Base-by-base conservation (phyloP, 1,140 invertebrate species). In the Panagrolaimus sp. region DNA sequence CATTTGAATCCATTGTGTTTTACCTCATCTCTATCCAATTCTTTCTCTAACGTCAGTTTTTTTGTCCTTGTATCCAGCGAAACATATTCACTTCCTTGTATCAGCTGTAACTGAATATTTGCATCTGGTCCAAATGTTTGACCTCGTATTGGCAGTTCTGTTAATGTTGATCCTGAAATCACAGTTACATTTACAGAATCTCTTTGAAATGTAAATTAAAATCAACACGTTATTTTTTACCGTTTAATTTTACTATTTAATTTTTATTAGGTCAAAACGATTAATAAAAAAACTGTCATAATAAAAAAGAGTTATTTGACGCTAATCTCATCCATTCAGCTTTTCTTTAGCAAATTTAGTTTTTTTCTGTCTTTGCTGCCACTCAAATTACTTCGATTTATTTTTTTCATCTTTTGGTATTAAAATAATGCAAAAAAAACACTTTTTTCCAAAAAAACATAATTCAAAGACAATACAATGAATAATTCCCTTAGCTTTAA, bases 21-120 rank as follows among this genome's bases (percentile, higher is more conserved):
- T 38, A 38, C 31, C 31, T 38, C 45, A 45, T 78, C 76, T 4
- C 76, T 57, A 69, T 78, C 76, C 45, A 78, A 27, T 43, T 23
- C 46, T n/a, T 68, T 70, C 25, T 66, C 64, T 31, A 78, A 65
- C 27, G 48, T 64, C 11, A 78, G 44, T 51, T 75, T 65, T 27
- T 78, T 73, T 31, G 25, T 69, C 31, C 48, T 51, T 11, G 70
- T 23, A 25, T 78, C 67, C 38, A 78, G 23, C 27, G 47, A 47
- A 16, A 78, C 76, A 61, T 69, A 67, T 31, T 73, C 63, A 14
- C 57, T 43, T 31, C 73, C 73, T 25, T 61, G 16, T 1, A 74
- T 23, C 16, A 74, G 27, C 5, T 43, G 66, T 7, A 74, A 44
- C 53, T 67, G 42, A 11, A 74, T 74, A 43, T 66, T 66, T 11